phyloP scores from a whole-genome alignment of 1,140 invertebrate species.

The Saccostrea cuccullata region DNA sequence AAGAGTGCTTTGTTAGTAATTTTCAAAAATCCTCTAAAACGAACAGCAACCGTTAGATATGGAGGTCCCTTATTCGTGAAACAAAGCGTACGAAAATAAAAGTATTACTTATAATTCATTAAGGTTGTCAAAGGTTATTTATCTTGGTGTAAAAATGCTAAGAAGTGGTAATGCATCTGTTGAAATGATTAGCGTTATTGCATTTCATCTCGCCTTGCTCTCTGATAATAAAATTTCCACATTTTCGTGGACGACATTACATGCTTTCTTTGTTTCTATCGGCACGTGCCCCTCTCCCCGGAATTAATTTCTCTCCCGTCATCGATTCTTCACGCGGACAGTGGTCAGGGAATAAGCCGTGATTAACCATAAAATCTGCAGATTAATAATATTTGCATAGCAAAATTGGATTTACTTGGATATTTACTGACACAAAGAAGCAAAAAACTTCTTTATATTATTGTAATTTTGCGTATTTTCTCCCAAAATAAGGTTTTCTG shows the following conservation, averaged over 20 bases:
- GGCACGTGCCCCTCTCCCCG: constrained; percentile 22
- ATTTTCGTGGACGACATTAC: background rate
- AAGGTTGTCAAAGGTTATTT: constrained; percentile 33
- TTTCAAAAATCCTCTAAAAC: constrained; percentile 26
- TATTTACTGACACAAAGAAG: constrained; percentile 19
- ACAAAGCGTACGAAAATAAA: background rate
- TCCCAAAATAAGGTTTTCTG: background rate
- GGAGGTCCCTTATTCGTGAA: background rate
- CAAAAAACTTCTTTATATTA: constrained; percentile 12
- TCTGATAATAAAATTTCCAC: constrained; percentile 20
- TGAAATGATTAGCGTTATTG: constrained; percentile 26
- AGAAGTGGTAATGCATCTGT: constrained; percentile 27
- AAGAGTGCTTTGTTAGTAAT: constrained; percentile 27
- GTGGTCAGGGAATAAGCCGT: constrained; percentile 28
- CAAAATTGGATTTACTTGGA: constrained; percentile 12
- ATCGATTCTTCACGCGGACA: constrained; percentile 29
- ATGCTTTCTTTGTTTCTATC: constrained; percentile 15
- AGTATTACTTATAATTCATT: constrained; percentile 28
- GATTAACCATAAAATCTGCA: constrained; percentile 36
- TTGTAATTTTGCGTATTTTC: background rate
- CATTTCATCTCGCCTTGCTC: constrained; percentile 29
- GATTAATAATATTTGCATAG: constrained; percentile 36
- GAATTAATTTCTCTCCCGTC: constrained; percentile 30
- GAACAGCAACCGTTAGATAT: constrained; percentile 17
- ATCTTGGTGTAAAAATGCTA: background rate